These are phyloP conservation scores for Psix sp. DNA, from an alignment of 1,140 invertebrate species.

Conservation along the genomic window DNA sequence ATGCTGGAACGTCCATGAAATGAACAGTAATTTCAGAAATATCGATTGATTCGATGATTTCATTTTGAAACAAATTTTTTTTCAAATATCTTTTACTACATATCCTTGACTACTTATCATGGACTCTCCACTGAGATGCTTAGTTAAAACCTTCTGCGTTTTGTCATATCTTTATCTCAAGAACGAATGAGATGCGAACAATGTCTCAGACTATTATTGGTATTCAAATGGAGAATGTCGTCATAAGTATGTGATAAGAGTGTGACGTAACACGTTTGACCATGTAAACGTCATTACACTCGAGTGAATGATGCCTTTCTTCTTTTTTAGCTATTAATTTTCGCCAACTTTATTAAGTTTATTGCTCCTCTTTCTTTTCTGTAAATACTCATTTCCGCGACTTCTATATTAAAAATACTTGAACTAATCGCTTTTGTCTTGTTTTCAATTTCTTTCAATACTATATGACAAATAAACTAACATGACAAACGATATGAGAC, in stretches of 20 bases:
- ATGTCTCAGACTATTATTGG: conserved; percentile 71
- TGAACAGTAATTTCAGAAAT: conserved; percentile 39
- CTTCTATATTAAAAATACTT: not conserved
- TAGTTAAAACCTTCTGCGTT: conserved; percentile 59
- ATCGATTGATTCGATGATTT: conserved; percentile 16
- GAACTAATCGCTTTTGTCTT: conserved; percentile 17
- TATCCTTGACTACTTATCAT: conserved; percentile 55
- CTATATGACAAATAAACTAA: no score
- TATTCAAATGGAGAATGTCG: conserved; percentile 76
- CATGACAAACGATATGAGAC: no score
- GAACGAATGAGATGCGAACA: conserved; percentile 52
- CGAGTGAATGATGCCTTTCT: conserved; percentile 54
- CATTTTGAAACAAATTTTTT: no score
- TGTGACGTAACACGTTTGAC: conserved; percentile 49
- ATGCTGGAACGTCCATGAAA: conserved; percentile 73
- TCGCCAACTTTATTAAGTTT: conserved; percentile 21
- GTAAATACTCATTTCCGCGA: conserved; percentile 40
- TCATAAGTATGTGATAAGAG: conserved; percentile 43
- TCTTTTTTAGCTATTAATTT: conserved; percentile 47
- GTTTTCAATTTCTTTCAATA: no score
- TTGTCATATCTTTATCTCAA: conserved; percentile 47
- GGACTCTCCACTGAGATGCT: conserved; percentile 72
- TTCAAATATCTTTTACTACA: not conserved
- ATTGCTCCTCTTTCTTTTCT: conserved; percentile 41
- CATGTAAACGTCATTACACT: conserved; percentile 45